Evolutionary conservation across 1,140 invertebrate genomes (phyloP).

Genomic region (Vollenhovia emeryi): DNA sequence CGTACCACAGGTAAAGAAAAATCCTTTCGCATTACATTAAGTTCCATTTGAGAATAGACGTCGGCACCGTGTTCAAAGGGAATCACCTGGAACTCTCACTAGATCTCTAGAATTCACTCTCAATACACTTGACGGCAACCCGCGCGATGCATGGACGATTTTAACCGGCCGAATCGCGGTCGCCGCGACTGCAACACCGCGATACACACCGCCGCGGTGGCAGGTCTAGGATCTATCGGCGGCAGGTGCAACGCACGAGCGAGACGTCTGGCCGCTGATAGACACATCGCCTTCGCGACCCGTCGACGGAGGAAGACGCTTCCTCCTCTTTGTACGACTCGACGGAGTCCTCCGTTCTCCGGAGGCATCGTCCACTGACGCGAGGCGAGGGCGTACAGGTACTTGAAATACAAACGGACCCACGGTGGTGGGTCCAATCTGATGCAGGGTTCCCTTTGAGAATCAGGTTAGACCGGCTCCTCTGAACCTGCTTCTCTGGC

Average conservation of each 20-base stretch:
- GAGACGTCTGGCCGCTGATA: conserved; percentile 3
- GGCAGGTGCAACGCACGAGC: conserved; percentile 26
- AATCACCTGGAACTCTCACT: conserved; percentile 46
- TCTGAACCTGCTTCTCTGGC: conserved; percentile 84
- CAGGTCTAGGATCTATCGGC: conserved; percentile 23
- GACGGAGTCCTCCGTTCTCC: conserved; percentile 71
- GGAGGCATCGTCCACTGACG: conserved; percentile 74
- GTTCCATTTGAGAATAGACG: not conserved
- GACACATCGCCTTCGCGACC: conserved; percentile 32
- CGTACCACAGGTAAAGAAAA: not conserved
- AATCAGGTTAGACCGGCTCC: conserved; percentile 85
- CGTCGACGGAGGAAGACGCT: conserved; percentile 36
- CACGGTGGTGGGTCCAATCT: conserved; percentile 83
- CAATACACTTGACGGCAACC: conserved; percentile 55
- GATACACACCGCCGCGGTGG: conserved; percentile 56
- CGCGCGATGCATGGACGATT: conserved; percentile 18
- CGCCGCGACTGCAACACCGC: not conserved
- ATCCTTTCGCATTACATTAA: not conserved
- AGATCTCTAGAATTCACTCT: conserved; percentile 50
- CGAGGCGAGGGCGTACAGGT: conserved; percentile 81
- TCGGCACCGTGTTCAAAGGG: not conserved
- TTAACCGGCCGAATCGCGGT: not conserved
- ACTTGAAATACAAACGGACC: conserved; percentile 85
- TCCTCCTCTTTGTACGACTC: conserved; percentile 60
- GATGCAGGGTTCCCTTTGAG: conserved; percentile 83